A percentile compares a stretch with the other conserved stretches of the same genome.
phyloP scores from a whole-genome alignment of 2,113 vertebrate species.

The Hemiscyllium ocellatum region DNA sequence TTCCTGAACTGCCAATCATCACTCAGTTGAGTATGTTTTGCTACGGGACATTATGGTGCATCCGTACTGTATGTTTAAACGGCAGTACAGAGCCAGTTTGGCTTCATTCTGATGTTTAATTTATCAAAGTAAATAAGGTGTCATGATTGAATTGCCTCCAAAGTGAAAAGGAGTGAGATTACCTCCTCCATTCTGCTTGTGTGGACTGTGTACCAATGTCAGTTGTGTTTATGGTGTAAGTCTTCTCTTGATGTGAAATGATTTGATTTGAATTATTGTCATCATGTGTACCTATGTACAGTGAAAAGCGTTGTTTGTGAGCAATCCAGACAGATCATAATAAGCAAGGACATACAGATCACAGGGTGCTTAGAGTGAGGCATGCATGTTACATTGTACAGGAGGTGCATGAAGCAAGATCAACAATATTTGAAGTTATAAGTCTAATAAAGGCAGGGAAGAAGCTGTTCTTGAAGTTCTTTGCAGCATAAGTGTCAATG shows the following conservation, averaged over 20 bases:
- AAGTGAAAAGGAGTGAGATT: background rate
- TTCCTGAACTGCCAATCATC: background rate
- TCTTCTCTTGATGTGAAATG: background rate
- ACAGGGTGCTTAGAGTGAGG: no score
- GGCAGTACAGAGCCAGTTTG: background rate
- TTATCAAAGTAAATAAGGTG: background rate
- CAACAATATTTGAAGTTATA: no score
- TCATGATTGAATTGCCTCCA: background rate
- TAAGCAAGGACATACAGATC: no score
- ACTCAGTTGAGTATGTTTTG: background rate
- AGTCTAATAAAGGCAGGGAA: no score
- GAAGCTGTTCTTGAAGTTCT: background rate
- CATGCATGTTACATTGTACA: no score
- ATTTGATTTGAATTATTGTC: background rate
- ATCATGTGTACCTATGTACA: no score
- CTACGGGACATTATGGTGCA: background rate
- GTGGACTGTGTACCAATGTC: background rate
- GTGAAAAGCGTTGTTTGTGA: no score
- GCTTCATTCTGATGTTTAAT: background rate
- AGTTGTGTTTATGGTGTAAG: background rate
- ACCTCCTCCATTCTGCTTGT: background rate
- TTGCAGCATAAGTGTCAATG: background rate
- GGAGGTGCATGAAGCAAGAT: no score
- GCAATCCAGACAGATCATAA: no score
- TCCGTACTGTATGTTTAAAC: background rate